phyloP scores from a whole-genome alignment of 2,113 vertebrate genomes.

The Probosciger aterrimus region DNA sequence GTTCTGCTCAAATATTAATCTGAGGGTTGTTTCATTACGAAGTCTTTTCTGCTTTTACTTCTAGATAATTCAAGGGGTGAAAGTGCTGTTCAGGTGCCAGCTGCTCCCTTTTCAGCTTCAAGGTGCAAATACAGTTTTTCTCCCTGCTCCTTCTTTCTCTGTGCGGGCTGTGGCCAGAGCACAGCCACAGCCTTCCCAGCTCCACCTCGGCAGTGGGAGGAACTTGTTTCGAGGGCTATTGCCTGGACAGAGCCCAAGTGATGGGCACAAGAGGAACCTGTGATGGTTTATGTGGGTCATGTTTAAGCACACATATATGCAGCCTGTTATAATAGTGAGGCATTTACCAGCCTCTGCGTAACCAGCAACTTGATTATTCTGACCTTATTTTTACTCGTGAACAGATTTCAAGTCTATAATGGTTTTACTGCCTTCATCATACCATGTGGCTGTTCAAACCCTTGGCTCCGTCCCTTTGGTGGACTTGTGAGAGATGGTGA shows the following conservation, averaged over 20 bases:
- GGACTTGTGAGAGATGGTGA: neutral
- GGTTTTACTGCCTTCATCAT: neutral
- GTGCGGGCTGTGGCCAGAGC: too few relatives aligned
- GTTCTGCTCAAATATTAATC: neutral
- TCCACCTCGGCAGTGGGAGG: neutral
- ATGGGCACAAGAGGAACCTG: neutral
- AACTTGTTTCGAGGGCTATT: neutral
- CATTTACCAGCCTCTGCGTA: too few relatives aligned
- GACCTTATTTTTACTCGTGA: neutral
- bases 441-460: neutral
- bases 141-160: neutral
- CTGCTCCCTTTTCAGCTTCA: neutral
- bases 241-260: neutral
- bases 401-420: neutral
- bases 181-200: neutral
- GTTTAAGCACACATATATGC: neutral
- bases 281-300: neutral
- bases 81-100: neutral
- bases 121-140: neutral
- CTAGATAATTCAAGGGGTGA: too few relatives aligned
- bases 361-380: neutral
- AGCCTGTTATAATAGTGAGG: neutral
- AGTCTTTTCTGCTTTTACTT: neutral
- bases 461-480: neutral
- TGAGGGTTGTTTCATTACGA: neutral